Evolutionary conservation across 2,113 vertebrate species (phyloP), one percentile per base, ranked within the genome.

Genomic region (Bettongia penicillata): DNA sequence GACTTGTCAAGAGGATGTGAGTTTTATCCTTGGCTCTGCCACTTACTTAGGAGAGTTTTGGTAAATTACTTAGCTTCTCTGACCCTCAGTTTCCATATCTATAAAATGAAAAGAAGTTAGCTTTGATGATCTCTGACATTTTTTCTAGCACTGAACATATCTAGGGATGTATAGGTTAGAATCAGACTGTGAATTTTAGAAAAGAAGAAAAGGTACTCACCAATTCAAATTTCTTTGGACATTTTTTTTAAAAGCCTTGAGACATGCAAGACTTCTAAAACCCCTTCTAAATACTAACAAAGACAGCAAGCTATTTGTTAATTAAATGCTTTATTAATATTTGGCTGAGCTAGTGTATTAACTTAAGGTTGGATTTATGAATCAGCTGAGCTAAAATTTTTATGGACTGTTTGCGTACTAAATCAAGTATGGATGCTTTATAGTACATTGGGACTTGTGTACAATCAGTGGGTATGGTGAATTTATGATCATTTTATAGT

Each of bases 401-500:
- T 77, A 77, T 77, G 68, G 12, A 77, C 68, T 77, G 14, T 77
- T 22, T 77, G 37, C n/a, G 61, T 77, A 77, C 5, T 77, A 22
- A n/a, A 77, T 77, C 68, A 77, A 77, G 68, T n/a, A 77, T 77
- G 68, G 31, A 77, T 77, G 14, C 37, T 77, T 77, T 77, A 19
- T 43, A 77, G 68, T 77, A 37, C 37, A n/a, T 77, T 77, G 68
- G 61, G 37, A 8, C 57, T 37, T 77, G 31, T 68, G 37, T 77
- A 77, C 43, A 77, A 77, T n/a, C 68, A 77, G 14, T 77, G 68
- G 37, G 5, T 77, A 77, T 77, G 37, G 68, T 77, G 68, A 77
- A 77, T 77, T 77, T 77, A 77, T n/a, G 68, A 77, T n/a, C 68
- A 77, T 77, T 77, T 77, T 77, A 77, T 77, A 77, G 68, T n/a